phyloP scores from a whole-genome alignment of 2,888 invertebrate genomes.

The Apantesis nais region DNA sequence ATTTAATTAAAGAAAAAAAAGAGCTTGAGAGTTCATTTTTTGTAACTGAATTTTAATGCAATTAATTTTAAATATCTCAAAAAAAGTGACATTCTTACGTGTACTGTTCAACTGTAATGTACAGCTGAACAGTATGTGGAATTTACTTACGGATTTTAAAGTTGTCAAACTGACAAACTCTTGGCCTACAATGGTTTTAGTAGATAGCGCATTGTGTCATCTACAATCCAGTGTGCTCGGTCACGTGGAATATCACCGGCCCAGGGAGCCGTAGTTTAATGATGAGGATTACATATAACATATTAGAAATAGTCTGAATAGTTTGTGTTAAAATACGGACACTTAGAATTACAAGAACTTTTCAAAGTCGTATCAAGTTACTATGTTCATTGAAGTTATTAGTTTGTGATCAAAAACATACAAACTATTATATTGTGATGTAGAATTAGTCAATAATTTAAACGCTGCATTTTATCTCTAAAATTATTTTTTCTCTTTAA shows the following conservation, averaged over 20 bases:
- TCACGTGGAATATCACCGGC: slow-evolving; percentile 53
- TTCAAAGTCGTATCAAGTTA: not conserved
- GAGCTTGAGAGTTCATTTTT: too few species aligned
- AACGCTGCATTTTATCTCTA: too few species aligned
- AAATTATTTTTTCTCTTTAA: too few species aligned
- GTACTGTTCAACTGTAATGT: too few species aligned
- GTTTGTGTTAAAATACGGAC: not conserved
- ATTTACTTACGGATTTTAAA: too few species aligned
- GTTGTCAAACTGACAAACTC: slow-evolving; percentile 3
- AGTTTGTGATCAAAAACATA: not conserved
- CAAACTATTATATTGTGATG: too few species aligned
- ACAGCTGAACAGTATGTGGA: too few species aligned
- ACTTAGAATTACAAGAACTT: not conserved
- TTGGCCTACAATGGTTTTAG: slow-evolving; percentile 33
- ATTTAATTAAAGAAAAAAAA: too few species aligned
- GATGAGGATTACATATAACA: slow-evolving; percentile 43
- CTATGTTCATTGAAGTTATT: not conserved
- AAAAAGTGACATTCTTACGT: too few species aligned
- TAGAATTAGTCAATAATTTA: too few species aligned
- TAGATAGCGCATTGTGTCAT: slow-evolving; percentile 48
- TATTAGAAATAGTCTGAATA: slow-evolving; percentile 20
- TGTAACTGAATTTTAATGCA: too few species aligned
- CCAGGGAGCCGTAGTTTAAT: slow-evolving; percentile 38
- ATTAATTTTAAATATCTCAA: too few species aligned
- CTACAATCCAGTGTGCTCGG: slow-evolving; percentile 49